phyloP scores from a whole-genome alignment of 2,888 invertebrate genomes.

The Pinctada fucata region DNA sequence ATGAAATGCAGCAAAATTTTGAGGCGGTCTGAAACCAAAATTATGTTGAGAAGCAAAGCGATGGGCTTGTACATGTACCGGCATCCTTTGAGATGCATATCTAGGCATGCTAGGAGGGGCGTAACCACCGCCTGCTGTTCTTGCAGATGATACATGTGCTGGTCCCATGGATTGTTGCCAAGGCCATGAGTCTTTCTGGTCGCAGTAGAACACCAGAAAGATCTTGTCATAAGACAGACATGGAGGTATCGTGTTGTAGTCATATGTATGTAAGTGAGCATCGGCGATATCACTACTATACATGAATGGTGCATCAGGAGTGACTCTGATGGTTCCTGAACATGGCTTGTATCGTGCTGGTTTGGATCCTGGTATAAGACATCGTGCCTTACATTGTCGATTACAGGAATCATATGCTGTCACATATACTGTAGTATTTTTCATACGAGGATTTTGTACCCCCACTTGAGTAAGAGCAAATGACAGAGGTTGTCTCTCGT shows the following conservation, averaged over 20 bases:
- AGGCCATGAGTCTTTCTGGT: constrained; percentile 29
- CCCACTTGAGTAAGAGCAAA: constrained; percentile 46
- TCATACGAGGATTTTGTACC: constrained; percentile 34
- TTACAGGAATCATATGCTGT: constrained; percentile 37
- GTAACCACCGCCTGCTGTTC: too few species aligned
- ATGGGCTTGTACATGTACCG: too few species aligned
- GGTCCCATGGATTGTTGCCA: neutral
- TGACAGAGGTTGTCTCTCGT: constrained; percentile 42
- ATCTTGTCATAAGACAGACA: constrained; percentile 3
- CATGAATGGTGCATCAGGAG: constrained; percentile 19
- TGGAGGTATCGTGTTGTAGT: constrained; percentile 18
- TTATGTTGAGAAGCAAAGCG: too few species aligned
- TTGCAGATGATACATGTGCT: too few species aligned
- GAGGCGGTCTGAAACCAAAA: too few species aligned
- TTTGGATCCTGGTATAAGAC: constrained; percentile 20
- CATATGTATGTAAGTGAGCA: constrained; percentile 15
- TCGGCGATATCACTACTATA: constrained; percentile 24
- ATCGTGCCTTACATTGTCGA: constrained; percentile 31
- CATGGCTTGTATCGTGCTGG: constrained; percentile 23
- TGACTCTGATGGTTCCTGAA: constrained; percentile 22
- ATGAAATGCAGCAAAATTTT: too few species aligned
- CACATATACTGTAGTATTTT: constrained; percentile 20
- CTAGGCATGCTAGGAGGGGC: too few species aligned
- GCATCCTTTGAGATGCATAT: too few species aligned
- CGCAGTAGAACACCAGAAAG: constrained; percentile 32